Conservation (phyloP, 2,888 invertebrate species). For the Eremobia ochroleuca region DNA sequence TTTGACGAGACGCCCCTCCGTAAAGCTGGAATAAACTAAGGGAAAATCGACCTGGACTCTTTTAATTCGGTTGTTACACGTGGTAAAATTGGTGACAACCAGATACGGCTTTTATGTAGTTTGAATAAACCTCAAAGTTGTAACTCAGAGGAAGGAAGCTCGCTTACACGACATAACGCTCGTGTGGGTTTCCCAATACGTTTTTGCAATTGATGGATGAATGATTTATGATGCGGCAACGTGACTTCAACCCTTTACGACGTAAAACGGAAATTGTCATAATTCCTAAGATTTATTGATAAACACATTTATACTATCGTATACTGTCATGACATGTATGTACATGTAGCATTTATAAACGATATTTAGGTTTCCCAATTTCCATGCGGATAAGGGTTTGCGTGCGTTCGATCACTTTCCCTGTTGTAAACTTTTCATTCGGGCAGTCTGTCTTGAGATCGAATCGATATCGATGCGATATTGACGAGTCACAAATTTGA, state of each 20-base stretch:
- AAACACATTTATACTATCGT: conserved; percentile 68
- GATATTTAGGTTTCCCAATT: conserved; percentile 78
- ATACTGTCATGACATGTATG: conserved; percentile 68
- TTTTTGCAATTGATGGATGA: conserved; percentile 68
- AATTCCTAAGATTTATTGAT: conserved; percentile 67
- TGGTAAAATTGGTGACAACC: conserved; percentile 51
- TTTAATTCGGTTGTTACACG: conserved; percentile 72
- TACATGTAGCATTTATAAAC: conserved; percentile 72
- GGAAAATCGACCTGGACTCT: conserved; percentile 71
- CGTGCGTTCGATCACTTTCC: conserved; percentile 85
- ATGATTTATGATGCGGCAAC: conserved; percentile 67
- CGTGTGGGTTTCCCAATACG: conserved; percentile 53
- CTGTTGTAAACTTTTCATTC: conserved; percentile 87
- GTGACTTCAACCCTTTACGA: conserved; percentile 65
- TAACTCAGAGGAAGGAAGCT: conserved; percentile 26
- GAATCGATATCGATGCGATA: conserved; percentile 84
- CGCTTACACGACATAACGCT: conserved; percentile 38
- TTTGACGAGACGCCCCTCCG: conserved; percentile 79
- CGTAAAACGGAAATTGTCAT: conserved; percentile 63
- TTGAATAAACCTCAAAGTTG: conserved; percentile 56
- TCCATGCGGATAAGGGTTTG: conserved; percentile 82
- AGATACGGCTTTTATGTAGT: conserved; percentile 50
- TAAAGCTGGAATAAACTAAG: conserved; percentile 80
- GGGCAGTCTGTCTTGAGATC: conserved; percentile 84
- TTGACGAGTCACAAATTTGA: conserved; percentile 85